Evolutionary conservation across 2,113 vertebrate species (phyloP).

Genomic region (Crotalus helleri): DNA sequence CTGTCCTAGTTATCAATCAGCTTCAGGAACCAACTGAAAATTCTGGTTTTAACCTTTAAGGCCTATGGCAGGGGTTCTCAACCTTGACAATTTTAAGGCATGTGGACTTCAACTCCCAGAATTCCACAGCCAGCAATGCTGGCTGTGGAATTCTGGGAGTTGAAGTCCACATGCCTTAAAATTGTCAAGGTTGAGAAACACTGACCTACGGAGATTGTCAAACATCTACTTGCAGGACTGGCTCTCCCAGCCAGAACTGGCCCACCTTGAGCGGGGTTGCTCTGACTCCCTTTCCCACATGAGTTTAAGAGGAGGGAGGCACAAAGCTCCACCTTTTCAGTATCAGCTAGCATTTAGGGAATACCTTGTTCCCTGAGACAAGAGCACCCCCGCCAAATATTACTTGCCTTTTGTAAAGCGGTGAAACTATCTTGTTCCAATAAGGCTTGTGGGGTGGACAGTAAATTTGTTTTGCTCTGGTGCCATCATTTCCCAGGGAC

Average conservation of each 20-base stretch:
- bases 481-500: not conserved
- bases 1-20: not conserved
- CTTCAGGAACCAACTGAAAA: not conserved
- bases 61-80: not conserved
- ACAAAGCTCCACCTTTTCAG: not conserved
- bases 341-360: not conserved
- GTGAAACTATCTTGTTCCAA: not conserved
- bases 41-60: not conserved
- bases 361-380: not conserved
- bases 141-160: too few relatives aligned
- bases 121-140: too few relatives aligned
- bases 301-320: not conserved
- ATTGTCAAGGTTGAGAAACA: too few relatives aligned
- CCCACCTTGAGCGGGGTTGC: not conserved
- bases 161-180: too few relatives aligned
- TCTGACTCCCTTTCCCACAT: not conserved
- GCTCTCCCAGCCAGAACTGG: not conserved
- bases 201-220: not conserved
- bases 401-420: not conserved
- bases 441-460: not conserved
- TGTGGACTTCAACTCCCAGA: too few relatives aligned
- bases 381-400: not conserved
- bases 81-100: too few relatives aligned
- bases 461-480: not conserved
- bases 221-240: not conserved